Evolutionary conservation across 1,140 invertebrate species (phyloP).

Genomic region (Anoplolepis gracilipes): DNA sequence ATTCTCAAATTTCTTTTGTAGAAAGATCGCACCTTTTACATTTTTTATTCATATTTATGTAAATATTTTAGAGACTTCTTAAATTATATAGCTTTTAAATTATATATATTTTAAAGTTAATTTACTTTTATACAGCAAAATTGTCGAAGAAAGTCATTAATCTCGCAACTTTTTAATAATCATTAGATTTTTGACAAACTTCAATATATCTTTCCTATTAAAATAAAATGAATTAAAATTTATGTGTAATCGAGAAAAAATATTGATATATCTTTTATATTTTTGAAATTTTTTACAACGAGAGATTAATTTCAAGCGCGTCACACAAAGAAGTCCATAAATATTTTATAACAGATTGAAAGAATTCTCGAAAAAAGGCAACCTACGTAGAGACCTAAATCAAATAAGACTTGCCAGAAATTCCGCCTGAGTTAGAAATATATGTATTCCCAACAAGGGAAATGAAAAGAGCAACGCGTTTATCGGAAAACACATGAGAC

Average conservation of each 20-base stretch:
- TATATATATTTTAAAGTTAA: background rate
- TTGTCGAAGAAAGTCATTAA: background rate
- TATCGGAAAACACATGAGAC: background rate
- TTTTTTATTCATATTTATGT: background rate
- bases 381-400: background rate
- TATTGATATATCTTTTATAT: background rate
- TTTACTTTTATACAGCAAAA: background rate
- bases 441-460: background rate
- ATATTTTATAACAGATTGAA: background rate
- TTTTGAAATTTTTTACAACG: background rate
- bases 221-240: background rate
- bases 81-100: background rate
- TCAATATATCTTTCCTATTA: background rate
- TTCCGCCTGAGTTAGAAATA: background rate
- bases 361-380: background rate
- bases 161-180: background rate
- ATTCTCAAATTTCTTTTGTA: background rate
- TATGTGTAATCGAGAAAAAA: background rate
- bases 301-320: background rate
- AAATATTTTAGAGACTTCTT: background rate
- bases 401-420: conserved; percentile 1
- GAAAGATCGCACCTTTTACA: background rate
- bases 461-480: background rate
- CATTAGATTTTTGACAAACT: background rate
- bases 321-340: background rate